A percentile compares a stretch with the other conserved stretches of the same genome.
Conservation (phyloP, 2,113 vertebrate genomes). For the Oxyura jamaicensis region DNA sequence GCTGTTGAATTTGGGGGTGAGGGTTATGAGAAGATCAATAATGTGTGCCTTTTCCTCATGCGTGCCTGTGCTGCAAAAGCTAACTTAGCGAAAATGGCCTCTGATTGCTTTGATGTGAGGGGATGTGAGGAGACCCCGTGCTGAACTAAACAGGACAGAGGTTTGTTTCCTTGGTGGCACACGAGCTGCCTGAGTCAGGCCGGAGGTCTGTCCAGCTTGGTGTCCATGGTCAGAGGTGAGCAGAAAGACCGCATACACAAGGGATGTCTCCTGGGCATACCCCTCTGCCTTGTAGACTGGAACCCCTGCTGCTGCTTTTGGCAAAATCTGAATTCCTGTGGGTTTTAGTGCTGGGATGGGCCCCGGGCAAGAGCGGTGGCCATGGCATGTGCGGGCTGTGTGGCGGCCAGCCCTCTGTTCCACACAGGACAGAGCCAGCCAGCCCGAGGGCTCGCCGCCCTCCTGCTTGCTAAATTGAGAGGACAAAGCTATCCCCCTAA, state of each 20-base stretch:
- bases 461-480: conserved; percentile 53
- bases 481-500: conserved; percentile 42
- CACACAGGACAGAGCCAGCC: no score
- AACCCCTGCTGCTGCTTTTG: background rate
- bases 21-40: background rate
- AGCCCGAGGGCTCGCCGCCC: background rate
- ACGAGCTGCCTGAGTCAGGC: background rate
- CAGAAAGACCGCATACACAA: background rate
- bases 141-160: background rate
- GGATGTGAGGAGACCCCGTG: background rate
- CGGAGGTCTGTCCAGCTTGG: background rate
- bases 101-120: background rate
- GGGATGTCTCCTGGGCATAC: background rate
- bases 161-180: background rate
- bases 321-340: background rate
- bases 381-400: no score
- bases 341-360: background rate
- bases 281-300: background rate
- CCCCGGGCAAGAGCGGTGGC: background rate
- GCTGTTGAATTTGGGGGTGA: background rate
- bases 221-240: background rate
- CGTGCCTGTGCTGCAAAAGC: background rate
- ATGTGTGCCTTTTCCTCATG: background rate
- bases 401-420: background rate
- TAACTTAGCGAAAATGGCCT: background rate